These are phyloP conservation scores for Podotricha telesiphe DNA, from an alignment of 2,888 invertebrate genomes.

Conservation along the genomic window DNA sequence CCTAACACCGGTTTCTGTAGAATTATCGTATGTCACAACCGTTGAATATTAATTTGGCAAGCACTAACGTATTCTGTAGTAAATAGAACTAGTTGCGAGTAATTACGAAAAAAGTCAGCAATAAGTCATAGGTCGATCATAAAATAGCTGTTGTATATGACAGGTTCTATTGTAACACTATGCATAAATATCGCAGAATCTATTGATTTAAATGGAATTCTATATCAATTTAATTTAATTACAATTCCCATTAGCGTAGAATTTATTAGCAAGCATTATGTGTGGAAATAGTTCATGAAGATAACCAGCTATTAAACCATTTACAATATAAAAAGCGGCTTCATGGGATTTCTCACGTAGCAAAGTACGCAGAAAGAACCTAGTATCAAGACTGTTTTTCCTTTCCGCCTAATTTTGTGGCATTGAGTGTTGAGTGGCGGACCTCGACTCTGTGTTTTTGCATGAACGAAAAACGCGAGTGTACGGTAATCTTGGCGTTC, in stretches of 20 bases:
- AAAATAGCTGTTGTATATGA: constrained; percentile 24
- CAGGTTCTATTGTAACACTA: constrained; percentile 32
- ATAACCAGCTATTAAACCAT: not conserved
- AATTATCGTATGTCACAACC: constrained; percentile 27
- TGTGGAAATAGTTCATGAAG: not conserved
- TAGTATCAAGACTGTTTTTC: too few species aligned
- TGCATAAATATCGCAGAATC: constrained; percentile 21
- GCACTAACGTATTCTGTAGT: constrained; percentile 27
- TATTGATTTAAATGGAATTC: constrained; percentile 11
- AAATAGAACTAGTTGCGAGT: constrained; percentile 35
- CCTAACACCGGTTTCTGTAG: constrained; percentile 9
- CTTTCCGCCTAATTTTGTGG: too few species aligned
- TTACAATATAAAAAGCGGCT: too few species aligned
- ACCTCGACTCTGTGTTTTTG: too few species aligned
- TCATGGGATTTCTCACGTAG: too few species aligned
- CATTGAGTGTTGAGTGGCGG: too few species aligned
- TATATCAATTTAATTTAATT: constrained; percentile 17
- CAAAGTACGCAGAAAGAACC: too few species aligned
- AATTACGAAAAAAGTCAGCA: constrained; percentile 41
- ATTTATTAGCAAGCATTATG: not conserved
- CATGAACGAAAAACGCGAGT: not conserved
- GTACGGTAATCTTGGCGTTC: not conserved
- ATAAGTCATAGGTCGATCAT: constrained; percentile 41
- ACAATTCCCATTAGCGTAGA: not conserved
- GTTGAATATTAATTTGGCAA: constrained; percentile 29